Base-by-base conservation (phyloP, 2,113 vertebrate genomes). In the Limanda limanda region DNA sequence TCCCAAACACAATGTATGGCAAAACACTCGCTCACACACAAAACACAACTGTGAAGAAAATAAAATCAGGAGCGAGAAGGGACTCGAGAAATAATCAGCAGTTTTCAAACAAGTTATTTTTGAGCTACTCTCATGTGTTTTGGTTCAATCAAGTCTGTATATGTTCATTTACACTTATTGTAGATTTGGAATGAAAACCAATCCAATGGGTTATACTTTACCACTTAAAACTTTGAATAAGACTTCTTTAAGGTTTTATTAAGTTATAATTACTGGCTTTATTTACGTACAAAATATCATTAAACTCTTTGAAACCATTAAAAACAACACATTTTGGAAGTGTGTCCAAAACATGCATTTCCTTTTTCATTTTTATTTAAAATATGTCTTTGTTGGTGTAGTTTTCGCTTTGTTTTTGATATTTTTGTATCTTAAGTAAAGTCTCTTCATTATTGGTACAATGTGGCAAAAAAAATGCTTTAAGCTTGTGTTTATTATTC, bases 1-100 rank as follows among this genome's bases (percentile, higher is more conserved):
- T 73, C 69, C 59, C 40, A 76, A 81, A 79, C 72, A 87, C 70
- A 85, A 70, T 81, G 76, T 71, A 68, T 63, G 2, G 70, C n/a
- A 66, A 82, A 80, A 78, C 62, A 83, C 70, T 48, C 52, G 31
- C 27, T 56, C 23, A 57, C 15, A 17, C 74, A 69, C 52, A 65
- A 23, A 68, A 18, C 25, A 37, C 25, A 67, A 57, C 71, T 42
- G 64, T 51, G 42, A 54, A 13, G 15, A 21, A 69, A 75, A 67
- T 17, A 40, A 80, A 79, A 47, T 37, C n/a, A 75, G 37, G 52
- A 31, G 12, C 13, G 7, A 18, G 37, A 61, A 60, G 0, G 10
- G 13, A 68, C 37, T 11, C 7, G 21, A 48, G 35, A 48, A 56
- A 7, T 14, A 1, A 37, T 56, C 6, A 60, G 23, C 9, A 20